A percentile compares a stretch with the other conserved stretches of the same genome.
These are phyloP conservation scores for Amia ocellicauda DNA, from an alignment of 2,113 vertebrate genomes.

Conservation along the genomic window DNA sequence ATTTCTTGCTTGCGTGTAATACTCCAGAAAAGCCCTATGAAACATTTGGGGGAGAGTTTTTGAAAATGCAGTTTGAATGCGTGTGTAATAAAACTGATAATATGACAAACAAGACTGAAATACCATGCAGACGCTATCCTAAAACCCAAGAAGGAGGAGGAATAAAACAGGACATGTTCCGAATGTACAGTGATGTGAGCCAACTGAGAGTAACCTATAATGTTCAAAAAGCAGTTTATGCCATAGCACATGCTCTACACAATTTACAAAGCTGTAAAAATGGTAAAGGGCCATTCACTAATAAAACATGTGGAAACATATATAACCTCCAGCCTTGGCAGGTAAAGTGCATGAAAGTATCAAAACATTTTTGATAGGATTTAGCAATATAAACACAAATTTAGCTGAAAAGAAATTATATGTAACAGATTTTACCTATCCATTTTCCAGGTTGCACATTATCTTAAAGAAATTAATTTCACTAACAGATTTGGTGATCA, in stretches of 20 bases:
- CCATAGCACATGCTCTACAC: constrained; percentile 48
- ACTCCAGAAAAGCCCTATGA: constrained; percentile 33
- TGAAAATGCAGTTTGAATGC: constrained; percentile 43
- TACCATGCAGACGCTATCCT: constrained; percentile 17
- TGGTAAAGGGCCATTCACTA: constrained; percentile 15
- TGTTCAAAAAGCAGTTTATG: constrained; percentile 48
- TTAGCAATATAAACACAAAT: too few relatives aligned
- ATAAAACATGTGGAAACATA: constrained; percentile 34
- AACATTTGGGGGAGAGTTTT: constrained; percentile 40
- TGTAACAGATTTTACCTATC: too few relatives aligned
- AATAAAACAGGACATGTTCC: constrained; percentile 31
- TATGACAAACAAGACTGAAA: constrained; percentile 16
- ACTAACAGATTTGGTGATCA: constrained; percentile 39
- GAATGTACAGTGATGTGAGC: constrained; percentile 43
- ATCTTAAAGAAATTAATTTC: constrained; percentile 45
- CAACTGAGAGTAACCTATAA: constrained; percentile 50
- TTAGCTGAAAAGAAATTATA: too few relatives aligned
- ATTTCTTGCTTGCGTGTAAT: constrained; percentile 32
- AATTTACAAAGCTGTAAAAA: constrained; percentile 38
- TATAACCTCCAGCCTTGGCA: constrained; percentile 46
- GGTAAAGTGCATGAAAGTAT: constrained; percentile 28
- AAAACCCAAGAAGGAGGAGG: constrained; percentile 44
- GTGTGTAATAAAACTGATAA: constrained; percentile 26
- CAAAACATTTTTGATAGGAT: too few relatives aligned
- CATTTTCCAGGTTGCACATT: constrained; percentile 38